These are phyloP conservation scores for Limnephilus auricula DNA, from an alignment of 2,888 invertebrate species.

Conservation along the genomic window DNA sequence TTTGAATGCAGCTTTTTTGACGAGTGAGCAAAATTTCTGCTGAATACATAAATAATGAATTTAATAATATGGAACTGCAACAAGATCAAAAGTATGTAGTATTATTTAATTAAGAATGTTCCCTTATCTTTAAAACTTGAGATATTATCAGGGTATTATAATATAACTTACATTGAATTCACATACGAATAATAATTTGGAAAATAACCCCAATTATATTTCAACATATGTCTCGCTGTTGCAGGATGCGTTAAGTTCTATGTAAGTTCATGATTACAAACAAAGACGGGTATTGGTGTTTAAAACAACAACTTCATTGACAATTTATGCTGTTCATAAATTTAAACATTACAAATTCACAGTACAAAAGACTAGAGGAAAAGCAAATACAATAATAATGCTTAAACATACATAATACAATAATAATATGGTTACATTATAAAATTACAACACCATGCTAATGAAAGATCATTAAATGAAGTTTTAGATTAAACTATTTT, in stretches of 20 bases:
- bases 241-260: neutral
- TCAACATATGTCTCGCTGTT: neutral
- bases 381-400: conserved; percentile 63
- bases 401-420: conserved; percentile 39
- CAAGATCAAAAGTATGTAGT: neutral
- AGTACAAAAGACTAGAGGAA: conserved; percentile 66
- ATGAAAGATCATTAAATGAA: conserved; percentile 43
- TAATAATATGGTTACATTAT: conserved; percentile 50
- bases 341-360: conserved; percentile 63
- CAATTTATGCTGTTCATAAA: conserved; percentile 43
- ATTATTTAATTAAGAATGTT: neutral
- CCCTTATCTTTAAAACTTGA: neutral
- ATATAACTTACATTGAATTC: neutral
- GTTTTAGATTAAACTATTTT: conserved; percentile 33
- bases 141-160: neutral
- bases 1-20: neutral
- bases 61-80: neutral
- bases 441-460: conserved; percentile 47
- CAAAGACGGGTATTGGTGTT: conserved; percentile 7
- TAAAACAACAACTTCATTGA: conserved; percentile 4
- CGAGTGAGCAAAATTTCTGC: neutral
- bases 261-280: neutral
- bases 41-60: neutral
- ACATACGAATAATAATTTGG: neutral
- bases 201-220: neutral